These are phyloP conservation scores for Crocidura indochinensis DNA, from an alignment of 2,797 vertebrate species.

Conservation along the genomic window DNA sequence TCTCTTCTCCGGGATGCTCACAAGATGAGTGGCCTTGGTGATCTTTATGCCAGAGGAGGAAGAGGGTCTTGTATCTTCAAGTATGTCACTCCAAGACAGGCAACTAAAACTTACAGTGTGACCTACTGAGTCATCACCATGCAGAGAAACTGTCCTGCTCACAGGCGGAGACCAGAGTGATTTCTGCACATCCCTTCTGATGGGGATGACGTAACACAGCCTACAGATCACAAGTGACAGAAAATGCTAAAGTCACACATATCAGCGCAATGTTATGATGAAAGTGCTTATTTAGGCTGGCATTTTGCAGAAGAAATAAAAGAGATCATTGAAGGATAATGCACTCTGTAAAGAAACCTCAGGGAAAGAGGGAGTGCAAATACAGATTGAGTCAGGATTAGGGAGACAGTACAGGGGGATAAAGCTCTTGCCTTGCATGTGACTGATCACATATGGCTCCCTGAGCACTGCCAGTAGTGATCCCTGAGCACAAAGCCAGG, in stretches of 20 bases:
- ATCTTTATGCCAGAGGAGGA: background rate
- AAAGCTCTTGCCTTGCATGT: too few species aligned
- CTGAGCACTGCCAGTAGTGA: too few species aligned
- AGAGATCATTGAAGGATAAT: background rate
- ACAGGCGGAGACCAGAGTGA: slow-evolving; percentile 42
- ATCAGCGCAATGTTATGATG: slow-evolving; percentile 57
- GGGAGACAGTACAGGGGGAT: background rate
- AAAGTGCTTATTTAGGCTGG: background rate
- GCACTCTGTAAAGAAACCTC: slow-evolving; percentile 14
- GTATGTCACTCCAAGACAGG: slow-evolving; percentile 42
- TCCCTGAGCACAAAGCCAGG: too few species aligned
- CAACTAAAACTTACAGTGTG: slow-evolving; percentile 19
- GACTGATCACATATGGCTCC: too few species aligned
- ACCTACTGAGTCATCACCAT: slow-evolving; percentile 52
- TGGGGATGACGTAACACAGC: slow-evolving; percentile 64
- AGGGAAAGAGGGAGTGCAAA: background rate
- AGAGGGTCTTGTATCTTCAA: slow-evolving; percentile 34
- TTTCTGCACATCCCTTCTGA: slow-evolving; percentile 66
- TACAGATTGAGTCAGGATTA: background rate
- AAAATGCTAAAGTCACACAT: slow-evolving; percentile 42
- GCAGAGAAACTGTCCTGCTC: slow-evolving; percentile 68
- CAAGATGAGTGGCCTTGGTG: background rate
- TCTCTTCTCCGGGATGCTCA: background rate
- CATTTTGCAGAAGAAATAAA: slow-evolving; percentile 57
- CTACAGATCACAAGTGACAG: slow-evolving; percentile 58